Conservation (phyloP, 2,113 vertebrate genomes). For the Gymnobelideus leadbeateri region DNA sequence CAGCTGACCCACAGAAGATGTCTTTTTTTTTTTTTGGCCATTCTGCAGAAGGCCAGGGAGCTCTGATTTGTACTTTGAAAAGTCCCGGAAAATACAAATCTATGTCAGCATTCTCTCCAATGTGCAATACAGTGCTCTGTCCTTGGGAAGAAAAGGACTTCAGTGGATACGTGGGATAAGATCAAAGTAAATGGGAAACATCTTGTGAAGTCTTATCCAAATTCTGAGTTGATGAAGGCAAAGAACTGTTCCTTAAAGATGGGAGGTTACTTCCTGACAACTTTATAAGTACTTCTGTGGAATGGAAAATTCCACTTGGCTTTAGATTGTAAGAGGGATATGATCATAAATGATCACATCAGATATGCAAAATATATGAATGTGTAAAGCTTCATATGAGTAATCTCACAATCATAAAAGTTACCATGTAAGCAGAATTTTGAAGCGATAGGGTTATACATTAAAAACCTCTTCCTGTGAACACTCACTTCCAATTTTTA, state of each 20-base stretch:
- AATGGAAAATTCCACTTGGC: not conserved
- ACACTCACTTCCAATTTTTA: too few species aligned
- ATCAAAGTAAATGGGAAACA: conserved; percentile 91
- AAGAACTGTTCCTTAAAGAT: conserved; percentile 8
- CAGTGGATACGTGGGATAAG: conserved; percentile 89
- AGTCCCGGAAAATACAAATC: conserved; percentile 96
- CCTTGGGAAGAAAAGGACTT: conserved; percentile 93
- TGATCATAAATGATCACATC: not conserved
- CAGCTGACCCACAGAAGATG: conserved; percentile 90
- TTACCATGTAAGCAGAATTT: not conserved
- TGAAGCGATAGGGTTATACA: too few species aligned
- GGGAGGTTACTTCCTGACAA: conserved; percentile 35
- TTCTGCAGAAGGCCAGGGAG: conserved; percentile 95
- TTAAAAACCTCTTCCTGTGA: too few species aligned
- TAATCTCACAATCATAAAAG: conserved; percentile 32
- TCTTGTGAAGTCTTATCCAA: conserved; percentile 45
- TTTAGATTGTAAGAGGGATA: conserved; percentile 28
- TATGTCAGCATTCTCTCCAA: conserved; percentile 91
- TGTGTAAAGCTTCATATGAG: not conserved
- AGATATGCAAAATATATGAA: conserved; percentile 23
- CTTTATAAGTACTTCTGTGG: not conserved
- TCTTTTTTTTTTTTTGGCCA: conserved; percentile 89
- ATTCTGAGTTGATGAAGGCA: conserved; percentile 31
- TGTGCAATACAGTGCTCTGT: conserved; percentile 92
- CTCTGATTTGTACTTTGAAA: conserved; percentile 92